Evolutionary conservation across 92 coral and sea anemone species (phyloP).

Genomic region (Heteractis magnifica): DNA sequence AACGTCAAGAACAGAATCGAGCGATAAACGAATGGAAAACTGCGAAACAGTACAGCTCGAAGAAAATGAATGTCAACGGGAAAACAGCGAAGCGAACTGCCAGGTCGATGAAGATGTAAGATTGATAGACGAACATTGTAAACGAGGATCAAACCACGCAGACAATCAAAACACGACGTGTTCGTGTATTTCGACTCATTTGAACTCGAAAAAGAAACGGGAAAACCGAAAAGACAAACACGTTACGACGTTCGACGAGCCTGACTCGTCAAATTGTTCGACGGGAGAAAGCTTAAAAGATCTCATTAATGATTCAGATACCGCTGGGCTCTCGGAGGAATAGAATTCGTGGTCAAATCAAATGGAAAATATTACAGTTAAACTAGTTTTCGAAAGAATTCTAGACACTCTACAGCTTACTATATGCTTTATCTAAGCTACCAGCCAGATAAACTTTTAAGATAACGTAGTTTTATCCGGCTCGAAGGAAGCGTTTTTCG

Average conservation of each 20-base stretch:
- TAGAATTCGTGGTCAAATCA: neutral
- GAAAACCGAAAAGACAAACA: slow-evolving; percentile 11
- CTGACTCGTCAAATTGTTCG: slow-evolving; percentile 25
- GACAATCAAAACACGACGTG: neutral
- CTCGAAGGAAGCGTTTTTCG: too few relatives aligned
- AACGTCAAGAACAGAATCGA: neutral
- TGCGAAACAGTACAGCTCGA: neutral
- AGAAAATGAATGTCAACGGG: neutral
- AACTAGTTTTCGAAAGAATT: too few relatives aligned
- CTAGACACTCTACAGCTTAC: too few relatives aligned
- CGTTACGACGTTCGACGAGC: neutral
- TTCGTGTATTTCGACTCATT: slow-evolving; percentile 15
- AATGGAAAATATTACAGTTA: too few relatives aligned
- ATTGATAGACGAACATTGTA: slow-evolving; percentile 11
- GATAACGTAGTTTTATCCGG: too few relatives aligned
- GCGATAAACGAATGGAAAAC: neutral
- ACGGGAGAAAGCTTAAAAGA: slow-evolving; percentile 24
- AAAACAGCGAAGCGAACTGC: neutral
- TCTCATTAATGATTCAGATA: slow-evolving; percentile 1
- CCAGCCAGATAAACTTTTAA: too few relatives aligned
- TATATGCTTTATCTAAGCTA: too few relatives aligned
- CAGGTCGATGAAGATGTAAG: neutral
- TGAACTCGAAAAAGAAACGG: slow-evolving; percentile 13
- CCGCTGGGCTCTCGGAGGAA: slow-evolving; percentile 8
- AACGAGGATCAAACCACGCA: neutral